These are phyloP conservation scores for Epirrhoe alternata DNA, from an alignment of 2,888 invertebrate genomes.

Conservation along the genomic window DNA sequence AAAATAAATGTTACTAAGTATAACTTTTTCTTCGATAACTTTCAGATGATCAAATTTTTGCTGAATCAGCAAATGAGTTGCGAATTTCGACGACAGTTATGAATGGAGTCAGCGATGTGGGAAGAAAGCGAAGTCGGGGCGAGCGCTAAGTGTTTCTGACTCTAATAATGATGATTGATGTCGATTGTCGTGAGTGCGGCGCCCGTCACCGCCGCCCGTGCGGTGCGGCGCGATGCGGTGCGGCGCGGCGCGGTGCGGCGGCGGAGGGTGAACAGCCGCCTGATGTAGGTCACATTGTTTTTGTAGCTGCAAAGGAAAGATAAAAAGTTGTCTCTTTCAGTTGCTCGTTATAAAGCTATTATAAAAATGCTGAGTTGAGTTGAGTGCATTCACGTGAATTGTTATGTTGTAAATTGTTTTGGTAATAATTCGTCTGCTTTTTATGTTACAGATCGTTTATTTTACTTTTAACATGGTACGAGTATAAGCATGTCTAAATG, in stretches of 20 bases:
- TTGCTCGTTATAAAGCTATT: constrained; percentile 31
- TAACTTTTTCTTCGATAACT: constrained; percentile 18
- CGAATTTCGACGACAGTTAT: constrained; percentile 40
- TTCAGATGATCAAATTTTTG: constrained; percentile 26
- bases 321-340: constrained; percentile 29
- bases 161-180: constrained; percentile 42
- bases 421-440: constrained; percentile 12
- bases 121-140: constrained; percentile 33
- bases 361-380: constrained; percentile 12
- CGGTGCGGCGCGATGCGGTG: constrained; percentile 8
- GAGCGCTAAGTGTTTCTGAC: constrained; percentile 38
- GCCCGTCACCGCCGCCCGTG: background rate
- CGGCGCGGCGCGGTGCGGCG: constrained; percentile 15
- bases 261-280: background rate
- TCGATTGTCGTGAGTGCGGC: constrained; percentile 9
- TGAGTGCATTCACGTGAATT: constrained; percentile 10
- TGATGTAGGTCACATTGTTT: constrained; percentile 13
- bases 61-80: constrained; percentile 38
- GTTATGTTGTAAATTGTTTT: constrained; percentile 20
- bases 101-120: constrained; percentile 38
- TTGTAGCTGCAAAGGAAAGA: constrained; percentile 25
- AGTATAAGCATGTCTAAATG: too few species aligned
- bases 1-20: constrained; percentile 10
- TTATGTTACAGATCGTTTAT: background rate
- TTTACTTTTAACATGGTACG: background rate